These are phyloP conservation scores for Torymus texanus DNA, from an alignment of 2,888 invertebrate species.

Conservation along the genomic window DNA sequence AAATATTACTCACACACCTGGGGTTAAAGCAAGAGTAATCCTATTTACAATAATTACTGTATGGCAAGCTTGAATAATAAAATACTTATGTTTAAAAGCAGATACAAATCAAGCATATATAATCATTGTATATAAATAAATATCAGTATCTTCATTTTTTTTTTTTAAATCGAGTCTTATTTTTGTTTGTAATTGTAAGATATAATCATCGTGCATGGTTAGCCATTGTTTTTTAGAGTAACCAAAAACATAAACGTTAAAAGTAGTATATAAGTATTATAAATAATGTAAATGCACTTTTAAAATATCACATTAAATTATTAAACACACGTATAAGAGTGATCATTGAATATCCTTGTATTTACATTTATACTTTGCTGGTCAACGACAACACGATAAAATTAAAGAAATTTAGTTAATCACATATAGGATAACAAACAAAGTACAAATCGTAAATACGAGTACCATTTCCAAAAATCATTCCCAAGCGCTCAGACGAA, in stretches of 20 bases:
- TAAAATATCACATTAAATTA: constrained; percentile 20
- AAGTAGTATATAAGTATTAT: neutral
- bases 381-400: too few relatives aligned
- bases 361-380: too few relatives aligned
- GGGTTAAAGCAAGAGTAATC: constrained; percentile 40
- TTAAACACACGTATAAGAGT: neutral
- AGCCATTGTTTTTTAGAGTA: neutral
- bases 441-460: too few relatives aligned
- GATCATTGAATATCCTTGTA: neutral
- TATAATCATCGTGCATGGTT: neutral
- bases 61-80: constrained; percentile 33
- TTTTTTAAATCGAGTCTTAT: constrained; percentile 19
- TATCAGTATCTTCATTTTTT: neutral
- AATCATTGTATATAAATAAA: constrained; percentile 4
- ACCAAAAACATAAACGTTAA: neutral
- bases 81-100: constrained; percentile 34
- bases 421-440: neutral
- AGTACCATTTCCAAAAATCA: too few relatives aligned
- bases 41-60: constrained; percentile 43
- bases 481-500: too few relatives aligned
- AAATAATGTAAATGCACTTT: constrained; percentile 15
- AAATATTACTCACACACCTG: constrained; percentile 45
- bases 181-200: constrained; percentile 3
- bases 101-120: constrained; percentile 23
- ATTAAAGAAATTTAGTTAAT: too few relatives aligned